Percentiles rank a stretch among this genome's conserved stretches.
Evolutionary conservation across 1,140 invertebrate species (phyloP).

Genomic region (Samia ricini): DNA sequence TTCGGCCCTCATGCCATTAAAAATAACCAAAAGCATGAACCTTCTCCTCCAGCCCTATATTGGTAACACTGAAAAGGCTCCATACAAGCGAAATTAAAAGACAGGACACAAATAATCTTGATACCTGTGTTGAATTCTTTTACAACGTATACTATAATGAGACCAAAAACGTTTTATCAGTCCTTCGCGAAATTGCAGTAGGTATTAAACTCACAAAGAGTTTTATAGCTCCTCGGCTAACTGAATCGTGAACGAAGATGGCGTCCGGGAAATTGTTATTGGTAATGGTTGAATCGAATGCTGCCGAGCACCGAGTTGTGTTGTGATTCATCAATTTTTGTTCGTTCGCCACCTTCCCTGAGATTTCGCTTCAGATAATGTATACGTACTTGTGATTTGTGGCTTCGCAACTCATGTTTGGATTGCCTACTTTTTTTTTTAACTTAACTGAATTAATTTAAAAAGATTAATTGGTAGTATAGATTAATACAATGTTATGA

Average conservation of each 20-base stretch:
- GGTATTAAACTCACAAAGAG: neutral
- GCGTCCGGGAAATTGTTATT: slow-evolving; percentile 50
- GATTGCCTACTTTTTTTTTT: slow-evolving; percentile 30
- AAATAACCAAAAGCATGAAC: no score
- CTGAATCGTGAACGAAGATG: slow-evolving; percentile 51
- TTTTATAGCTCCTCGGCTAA: slow-evolving; percentile 31
- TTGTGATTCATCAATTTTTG: slow-evolving; percentile 46
- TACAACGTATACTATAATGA: neutral
- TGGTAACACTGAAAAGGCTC: no score
- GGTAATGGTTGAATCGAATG: slow-evolving; percentile 36
- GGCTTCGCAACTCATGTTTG: slow-evolving; percentile 25
- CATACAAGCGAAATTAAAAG: no score
- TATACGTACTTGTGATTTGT: slow-evolving; percentile 27
- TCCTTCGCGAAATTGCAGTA: slow-evolving; percentile 28
- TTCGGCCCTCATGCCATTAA: no score
- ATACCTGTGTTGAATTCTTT: neutral
- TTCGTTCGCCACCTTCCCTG: slow-evolving; percentile 26
- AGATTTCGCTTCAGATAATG: slow-evolving; percentile 30
- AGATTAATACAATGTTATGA: neutral
- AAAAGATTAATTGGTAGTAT: neutral
- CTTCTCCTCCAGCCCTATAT: no score
- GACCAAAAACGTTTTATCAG: neutral
- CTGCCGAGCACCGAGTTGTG: slow-evolving; percentile 17
- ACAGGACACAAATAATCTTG: no score
- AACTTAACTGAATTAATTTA: slow-evolving; percentile 6